phyloP scores from a whole-genome alignment of 2,113 vertebrate genomes.

The Petrocephalus microphthalmus region DNA sequence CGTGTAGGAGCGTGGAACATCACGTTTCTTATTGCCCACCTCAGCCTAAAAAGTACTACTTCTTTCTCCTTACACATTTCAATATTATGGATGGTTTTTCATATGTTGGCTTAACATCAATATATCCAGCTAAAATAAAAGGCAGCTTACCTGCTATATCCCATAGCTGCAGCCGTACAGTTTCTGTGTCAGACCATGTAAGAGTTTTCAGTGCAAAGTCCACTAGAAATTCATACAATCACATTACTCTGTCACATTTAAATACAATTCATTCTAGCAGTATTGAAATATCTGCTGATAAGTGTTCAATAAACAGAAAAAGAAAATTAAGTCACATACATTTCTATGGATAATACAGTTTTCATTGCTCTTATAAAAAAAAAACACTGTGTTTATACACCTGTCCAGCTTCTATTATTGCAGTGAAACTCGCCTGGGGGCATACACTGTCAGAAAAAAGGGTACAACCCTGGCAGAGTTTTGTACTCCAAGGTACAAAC shows the following conservation, averaged over 20 bases:
- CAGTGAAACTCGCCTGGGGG: neutral
- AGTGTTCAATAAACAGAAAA: neutral
- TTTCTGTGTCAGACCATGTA: slow-evolving; percentile 76
- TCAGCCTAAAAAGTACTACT: neutral
- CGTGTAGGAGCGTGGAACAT: too few relatives aligned
- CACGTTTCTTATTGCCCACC: neutral
- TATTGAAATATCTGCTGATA: neutral
- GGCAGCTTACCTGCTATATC: slow-evolving; percentile 75
- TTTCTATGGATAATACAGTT: neutral
- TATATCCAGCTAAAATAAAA: neutral
- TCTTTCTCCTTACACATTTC: neutral
- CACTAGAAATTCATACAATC: slow-evolving; percentile 51
- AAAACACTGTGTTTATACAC: neutral
- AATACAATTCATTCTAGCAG: neutral
- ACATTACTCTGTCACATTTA: neutral
- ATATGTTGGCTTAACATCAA: neutral
- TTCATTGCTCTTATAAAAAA: neutral
- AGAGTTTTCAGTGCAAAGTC: slow-evolving; percentile 81
- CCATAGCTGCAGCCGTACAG: slow-evolving; percentile 78
- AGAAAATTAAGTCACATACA: neutral
- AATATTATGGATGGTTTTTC: neutral
- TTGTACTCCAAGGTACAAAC: too few relatives aligned
- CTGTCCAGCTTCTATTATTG: neutral
- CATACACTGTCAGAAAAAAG: too few relatives aligned
- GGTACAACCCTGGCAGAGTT: too few relatives aligned